Base-by-base conservation (phyloP, 2,113 vertebrate species). In the Bubo bubo region DNA sequence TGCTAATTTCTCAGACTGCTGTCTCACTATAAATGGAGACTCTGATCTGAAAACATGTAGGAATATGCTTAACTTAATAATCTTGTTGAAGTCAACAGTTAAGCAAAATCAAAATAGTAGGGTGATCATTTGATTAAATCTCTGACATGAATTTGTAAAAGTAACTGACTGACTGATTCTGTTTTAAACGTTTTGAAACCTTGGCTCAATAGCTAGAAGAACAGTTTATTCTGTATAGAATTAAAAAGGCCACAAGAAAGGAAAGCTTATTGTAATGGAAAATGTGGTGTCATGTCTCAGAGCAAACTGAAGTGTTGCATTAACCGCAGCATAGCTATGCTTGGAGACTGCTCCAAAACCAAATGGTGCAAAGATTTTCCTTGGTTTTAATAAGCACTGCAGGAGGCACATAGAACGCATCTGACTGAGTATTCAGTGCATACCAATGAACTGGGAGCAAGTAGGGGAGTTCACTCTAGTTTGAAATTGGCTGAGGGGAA, bases 201-300 rank as follows among this genome's bases (percentile, higher is more conserved):
- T 92, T 50, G 64, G 12, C 53, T 91, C 45, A n/a, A 37, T 63
- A 56, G 8, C 39, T 63, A 41, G 88, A 66, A 79, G 90, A 93
- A 63, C 37, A n/a, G 43, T 72, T 95, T 88, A 64, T 93, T 91
- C 60, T 63, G 67, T 84, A n/a, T 63, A 24, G 86, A 84, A 96
- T 92, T 91, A 72, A 91, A 85, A 66, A 8, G 27, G 6, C 64
- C 66, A 86, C 66, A 87, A 84, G 39, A 84, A 95, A 89, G 66
- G 35, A 76, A 84, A 64, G 14, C 34, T 86, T 67, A 68, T 64
- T 87, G 43, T 70, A 58, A 88, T 55, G 73, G 91, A 96, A 97
- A 95, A 93, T 70, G 73, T 89, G 73, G 64, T 73, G 89, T 95
- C 70, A 53, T 0, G 1, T 95, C 76, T 91, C 2, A 0, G 53